Conservation (phyloP, 2,113 vertebrate genomes). For the Amblyopsis rosae region DNA sequence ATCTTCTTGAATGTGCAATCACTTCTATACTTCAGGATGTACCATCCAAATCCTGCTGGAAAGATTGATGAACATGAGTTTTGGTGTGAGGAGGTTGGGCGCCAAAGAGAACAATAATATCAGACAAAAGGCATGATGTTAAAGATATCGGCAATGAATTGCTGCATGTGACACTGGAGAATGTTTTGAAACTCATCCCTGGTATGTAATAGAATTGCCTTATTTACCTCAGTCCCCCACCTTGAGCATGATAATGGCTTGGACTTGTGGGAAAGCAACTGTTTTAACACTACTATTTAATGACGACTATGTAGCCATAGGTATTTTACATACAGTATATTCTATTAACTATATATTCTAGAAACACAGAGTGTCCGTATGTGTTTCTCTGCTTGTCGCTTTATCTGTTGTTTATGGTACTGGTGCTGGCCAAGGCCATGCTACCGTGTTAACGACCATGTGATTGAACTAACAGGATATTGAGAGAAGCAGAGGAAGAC, state of each 20-base stretch:
- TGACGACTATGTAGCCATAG: not conserved
- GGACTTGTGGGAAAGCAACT: not conserved
- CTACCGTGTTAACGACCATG: no score
- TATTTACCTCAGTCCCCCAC: not conserved
- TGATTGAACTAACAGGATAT: no score
- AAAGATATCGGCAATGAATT: constrained; percentile 31
- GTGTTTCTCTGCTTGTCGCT: not conserved
- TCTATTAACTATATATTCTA: not conserved
- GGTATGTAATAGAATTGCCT: not conserved
- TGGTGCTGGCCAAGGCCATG: no score
- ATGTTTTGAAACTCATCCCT: constrained; percentile 9
- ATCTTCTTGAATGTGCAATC: constrained; percentile 5
- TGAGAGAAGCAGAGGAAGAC: no score
- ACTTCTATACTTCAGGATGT: not conserved
- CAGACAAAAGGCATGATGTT: not conserved
- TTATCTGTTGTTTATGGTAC: no score
- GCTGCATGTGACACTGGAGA: constrained; percentile 24
- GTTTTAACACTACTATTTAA: not conserved
- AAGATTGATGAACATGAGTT: not conserved
- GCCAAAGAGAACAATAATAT: no score
- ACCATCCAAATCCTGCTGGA: not conserved
- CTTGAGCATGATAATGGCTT: not conserved
- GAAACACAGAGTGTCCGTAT: not conserved
- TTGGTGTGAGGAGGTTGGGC: not conserved
- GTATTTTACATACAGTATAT: no score